Percentiles rank a stretch among this genome's conserved stretches.
Evolutionary conservation across 2,113 vertebrate species (phyloP).

Genomic region (Mesocricetus auratus): DNA sequence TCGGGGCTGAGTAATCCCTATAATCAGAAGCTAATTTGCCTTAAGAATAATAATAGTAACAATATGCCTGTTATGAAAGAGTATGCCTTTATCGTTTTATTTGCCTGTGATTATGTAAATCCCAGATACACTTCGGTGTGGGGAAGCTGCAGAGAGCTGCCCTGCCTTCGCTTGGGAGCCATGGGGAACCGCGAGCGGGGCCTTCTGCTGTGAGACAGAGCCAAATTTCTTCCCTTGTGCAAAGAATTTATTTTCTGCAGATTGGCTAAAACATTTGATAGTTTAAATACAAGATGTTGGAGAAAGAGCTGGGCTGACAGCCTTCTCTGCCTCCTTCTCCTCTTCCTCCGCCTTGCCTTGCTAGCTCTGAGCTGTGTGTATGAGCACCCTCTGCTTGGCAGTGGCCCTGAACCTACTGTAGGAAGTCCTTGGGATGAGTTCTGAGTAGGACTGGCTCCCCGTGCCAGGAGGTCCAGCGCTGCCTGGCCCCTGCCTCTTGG

Average conservation of each 20-base stretch:
- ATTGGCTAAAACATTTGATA: not conserved
- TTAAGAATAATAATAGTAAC: constrained; percentile 77
- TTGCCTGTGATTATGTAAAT: constrained; percentile 78
- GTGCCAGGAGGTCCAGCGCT: not conserved
- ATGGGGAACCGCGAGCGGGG: not conserved
- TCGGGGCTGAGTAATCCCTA: constrained; percentile 73
- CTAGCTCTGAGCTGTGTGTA: not conserved
- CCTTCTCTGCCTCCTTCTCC: not conserved
- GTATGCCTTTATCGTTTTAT: constrained; percentile 61
- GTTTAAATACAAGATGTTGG: not conserved
- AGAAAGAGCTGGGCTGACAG: not conserved
- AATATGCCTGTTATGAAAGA: constrained; percentile 74
- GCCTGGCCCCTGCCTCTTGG: not conserved
- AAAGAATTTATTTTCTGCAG: constrained; percentile 46
- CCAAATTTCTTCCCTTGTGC: not conserved
- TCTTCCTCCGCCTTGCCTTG: not conserved
- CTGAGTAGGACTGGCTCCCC: not conserved
- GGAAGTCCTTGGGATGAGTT: fast-evolving
- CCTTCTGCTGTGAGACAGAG: constrained; percentile 25
- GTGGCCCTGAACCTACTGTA: not conserved
- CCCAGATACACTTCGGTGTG: constrained; percentile 42
- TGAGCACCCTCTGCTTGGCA: not conserved
- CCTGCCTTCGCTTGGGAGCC: not conserved
- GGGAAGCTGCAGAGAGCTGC: constrained; percentile 27
- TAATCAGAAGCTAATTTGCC: constrained; percentile 80